phyloP scores from a whole-genome alignment of 2,797 vertebrate genomes.

The Halcyon badia region DNA sequence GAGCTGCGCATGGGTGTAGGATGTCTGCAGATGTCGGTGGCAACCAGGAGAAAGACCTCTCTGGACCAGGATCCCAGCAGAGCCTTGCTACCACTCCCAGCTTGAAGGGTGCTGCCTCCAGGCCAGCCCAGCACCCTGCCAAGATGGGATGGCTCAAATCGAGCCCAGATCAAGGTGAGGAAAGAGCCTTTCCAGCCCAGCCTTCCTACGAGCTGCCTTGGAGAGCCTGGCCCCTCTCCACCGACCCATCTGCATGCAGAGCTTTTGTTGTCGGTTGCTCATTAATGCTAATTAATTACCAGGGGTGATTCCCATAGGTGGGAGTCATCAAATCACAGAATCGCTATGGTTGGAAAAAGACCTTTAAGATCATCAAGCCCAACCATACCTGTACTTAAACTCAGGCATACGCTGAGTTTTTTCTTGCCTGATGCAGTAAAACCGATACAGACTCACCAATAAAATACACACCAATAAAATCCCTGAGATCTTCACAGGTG shows the following conservation, averaged over 20 bases:
- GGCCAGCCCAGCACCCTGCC: background rate
- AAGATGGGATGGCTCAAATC: background rate
- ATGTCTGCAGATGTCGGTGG: background rate
- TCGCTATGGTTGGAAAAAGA: too few relatives aligned
- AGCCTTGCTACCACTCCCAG: background rate
- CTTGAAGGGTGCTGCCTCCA: background rate
- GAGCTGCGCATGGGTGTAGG: background rate
- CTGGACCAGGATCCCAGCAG: background rate
- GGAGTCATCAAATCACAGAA: too few relatives aligned
- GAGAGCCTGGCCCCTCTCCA: rapidly evolving
- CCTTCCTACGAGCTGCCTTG: rapidly evolving
- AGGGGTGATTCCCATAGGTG: background rate
- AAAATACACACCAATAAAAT: background rate
- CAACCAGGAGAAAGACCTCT: background rate
- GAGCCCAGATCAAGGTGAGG: background rate
- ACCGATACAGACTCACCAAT: background rate
- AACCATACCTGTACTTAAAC: background rate
- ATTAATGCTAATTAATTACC: background rate
- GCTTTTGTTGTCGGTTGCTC: background rate
- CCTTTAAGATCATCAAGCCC: too few relatives aligned
- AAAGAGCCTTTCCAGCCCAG: background rate
- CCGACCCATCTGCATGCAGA: background rate
- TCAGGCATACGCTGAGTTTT: background rate
- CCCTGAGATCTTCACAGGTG: background rate
- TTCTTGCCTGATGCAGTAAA: rapidly evolving